phyloP scores from a whole-genome alignment of 2,113 vertebrate genomes.

The Salvator merianae region DNA sequence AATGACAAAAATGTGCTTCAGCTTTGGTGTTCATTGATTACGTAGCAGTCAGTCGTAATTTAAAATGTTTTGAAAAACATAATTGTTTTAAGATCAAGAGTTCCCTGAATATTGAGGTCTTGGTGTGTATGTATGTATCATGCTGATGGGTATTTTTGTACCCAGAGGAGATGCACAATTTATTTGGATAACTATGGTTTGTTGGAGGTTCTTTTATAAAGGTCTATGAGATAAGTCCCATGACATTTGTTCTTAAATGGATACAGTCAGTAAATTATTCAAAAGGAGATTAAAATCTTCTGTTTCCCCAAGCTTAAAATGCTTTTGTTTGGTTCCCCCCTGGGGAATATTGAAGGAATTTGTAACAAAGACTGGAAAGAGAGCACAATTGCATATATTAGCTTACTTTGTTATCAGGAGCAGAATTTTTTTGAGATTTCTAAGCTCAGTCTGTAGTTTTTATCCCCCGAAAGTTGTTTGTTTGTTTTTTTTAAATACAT shows the following conservation, averaged over 20 bases:
- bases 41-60: not conserved
- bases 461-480: not conserved
- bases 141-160: not conserved
- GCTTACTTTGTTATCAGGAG: not conserved
- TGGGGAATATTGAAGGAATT: not conserved
- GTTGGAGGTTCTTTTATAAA: not conserved
- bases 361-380: not conserved
- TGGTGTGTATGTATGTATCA: not conserved
- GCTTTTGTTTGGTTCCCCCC: not conserved
- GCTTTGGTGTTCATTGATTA: not conserved
- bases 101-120: too few species aligned
- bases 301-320: not conserved
- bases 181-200: not conserved
- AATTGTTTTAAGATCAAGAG: not conserved
- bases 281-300: constrained; percentile 23
- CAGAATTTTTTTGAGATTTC: not conserved
- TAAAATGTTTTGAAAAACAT: too few species aligned
- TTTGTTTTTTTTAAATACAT: not conserved
- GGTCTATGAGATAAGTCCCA: not conserved
- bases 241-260: constrained; percentile 23
- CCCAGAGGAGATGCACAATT: not conserved
- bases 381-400: constrained; percentile 7
- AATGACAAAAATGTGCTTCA: not conserved
- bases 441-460: not conserved
- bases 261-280: not conserved